These are phyloP conservation scores for Phaethornis superciliosus DNA, from an alignment of 2,113 vertebrate genomes.

Conservation along the genomic window DNA sequence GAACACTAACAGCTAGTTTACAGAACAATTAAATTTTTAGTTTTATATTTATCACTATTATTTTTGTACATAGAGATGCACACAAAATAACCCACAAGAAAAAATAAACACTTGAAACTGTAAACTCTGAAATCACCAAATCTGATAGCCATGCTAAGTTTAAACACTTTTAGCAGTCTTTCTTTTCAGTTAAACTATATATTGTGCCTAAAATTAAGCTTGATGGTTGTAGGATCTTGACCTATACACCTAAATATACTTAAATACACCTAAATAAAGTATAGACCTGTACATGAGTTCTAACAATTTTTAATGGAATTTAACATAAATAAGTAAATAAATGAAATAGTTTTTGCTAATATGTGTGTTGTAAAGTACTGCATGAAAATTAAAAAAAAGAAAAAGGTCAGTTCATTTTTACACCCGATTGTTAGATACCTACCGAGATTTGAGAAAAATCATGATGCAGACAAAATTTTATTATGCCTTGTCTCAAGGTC, in stretches of 20 bases:
- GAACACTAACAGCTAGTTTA: background rate
- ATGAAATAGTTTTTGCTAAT: background rate
- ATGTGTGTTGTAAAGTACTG: rapidly evolving
- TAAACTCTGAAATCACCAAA: background rate
- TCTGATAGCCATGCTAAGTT: background rate
- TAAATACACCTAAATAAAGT: background rate
- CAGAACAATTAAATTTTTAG: background rate
- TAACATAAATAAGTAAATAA: background rate
- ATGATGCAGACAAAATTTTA: background rate
- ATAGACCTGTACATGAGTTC: background rate
- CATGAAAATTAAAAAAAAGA: background rate
- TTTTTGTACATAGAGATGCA: background rate
- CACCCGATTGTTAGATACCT: background rate
- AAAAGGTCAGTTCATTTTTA: background rate
- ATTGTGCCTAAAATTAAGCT: background rate
- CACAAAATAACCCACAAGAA: background rate
- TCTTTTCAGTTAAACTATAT: background rate
- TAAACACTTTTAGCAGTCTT: background rate
- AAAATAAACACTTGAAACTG: background rate
- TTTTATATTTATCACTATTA: background rate
- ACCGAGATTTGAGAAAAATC: background rate
- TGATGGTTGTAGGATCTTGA: background rate
- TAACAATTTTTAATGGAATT: background rate
- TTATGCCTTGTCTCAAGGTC: background rate
- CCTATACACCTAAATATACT: background rate